phyloP scores from a whole-genome alignment of 2,113 vertebrate genomes.

The Malaclemys terrapin region DNA sequence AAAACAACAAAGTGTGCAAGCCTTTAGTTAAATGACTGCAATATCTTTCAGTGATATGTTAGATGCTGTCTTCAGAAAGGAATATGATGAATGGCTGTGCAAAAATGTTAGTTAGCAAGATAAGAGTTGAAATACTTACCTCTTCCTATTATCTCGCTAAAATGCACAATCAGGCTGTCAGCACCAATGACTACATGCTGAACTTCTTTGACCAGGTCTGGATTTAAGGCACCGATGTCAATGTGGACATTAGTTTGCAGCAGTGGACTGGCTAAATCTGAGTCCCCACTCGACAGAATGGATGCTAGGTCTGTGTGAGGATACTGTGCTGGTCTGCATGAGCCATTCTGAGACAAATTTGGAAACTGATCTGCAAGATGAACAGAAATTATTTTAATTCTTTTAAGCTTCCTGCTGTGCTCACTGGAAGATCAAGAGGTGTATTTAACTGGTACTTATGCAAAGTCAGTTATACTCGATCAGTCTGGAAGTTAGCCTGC shows the following conservation, averaged over 20 bases:
- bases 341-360: constrained; percentile 90
- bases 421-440: background rate
- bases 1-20: background rate
- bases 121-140: constrained; percentile 81
- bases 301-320: constrained; percentile 92
- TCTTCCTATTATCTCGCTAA: constrained; percentile 96
- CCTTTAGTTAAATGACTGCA: background rate
- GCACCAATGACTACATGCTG: constrained; percentile 95
- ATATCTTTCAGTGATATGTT: background rate
- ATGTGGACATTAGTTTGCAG: constrained; percentile 92
- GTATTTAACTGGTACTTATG: background rate
- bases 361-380: constrained; percentile 90
- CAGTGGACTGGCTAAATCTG: constrained; percentile 92
- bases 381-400: constrained; percentile 50
- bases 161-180: constrained; percentile 92
- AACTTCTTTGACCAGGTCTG: constrained; percentile 94
- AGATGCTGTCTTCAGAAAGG: background rate
- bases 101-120: constrained; percentile 28
- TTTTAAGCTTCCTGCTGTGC: background rate
- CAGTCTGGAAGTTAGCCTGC: constrained; percentile 26
- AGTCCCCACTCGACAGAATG: constrained; percentile 87
- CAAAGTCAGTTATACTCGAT: constrained; percentile 25
- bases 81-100: background rate
- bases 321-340: constrained; percentile 88
- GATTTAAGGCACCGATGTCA: constrained; percentile 92